Evolutionary conservation across 2,113 vertebrate species (phyloP), one percentile per base, ranked within the genome.

Genomic region (Meles meles): DNA sequence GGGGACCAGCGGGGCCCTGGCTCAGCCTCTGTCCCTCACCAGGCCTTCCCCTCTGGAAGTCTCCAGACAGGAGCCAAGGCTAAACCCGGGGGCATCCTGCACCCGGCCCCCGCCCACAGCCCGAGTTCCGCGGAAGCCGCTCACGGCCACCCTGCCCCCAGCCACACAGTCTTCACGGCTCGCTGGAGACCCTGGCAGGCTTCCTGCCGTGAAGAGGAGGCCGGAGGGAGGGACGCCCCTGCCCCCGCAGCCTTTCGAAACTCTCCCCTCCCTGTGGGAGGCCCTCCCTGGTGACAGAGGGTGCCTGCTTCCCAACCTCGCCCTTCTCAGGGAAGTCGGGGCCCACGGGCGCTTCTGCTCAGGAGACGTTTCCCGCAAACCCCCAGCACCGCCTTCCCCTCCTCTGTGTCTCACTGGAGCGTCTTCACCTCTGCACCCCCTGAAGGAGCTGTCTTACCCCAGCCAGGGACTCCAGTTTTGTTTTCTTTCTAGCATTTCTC

Each of bases 271-370:
- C 17, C 52, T 37, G n/a, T 20, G 34, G 11, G 9, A 37, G 65
- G 7, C 15, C 34, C 4, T 18, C 65, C 65, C 7, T 20, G 31
- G n/a, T 71, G 6, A 37, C 67, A 21, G 18, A 10, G 67, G n/a
- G n/a, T 2, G 18, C 11, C n/a, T 21, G 67, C n/a, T 37, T 37
- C 67, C n/a, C n/a, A 0, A 21, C 67, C 67, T 11, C n/a, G 0
- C n/a, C 67, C 67, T 37, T 21, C 18, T 71, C 67, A 18, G n/a
- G 8, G n/a, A 21, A 61, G 9, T 21, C n/a, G 4, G 4, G 21
- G 67, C 11, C 37, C 21, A 6, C 37, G 3, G 37, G 21, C 6
- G 21, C 71, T 72, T 42, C 71, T 39, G 37, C 71, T 72, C 21
- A 10, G 11, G 37, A 39, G 21, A 25, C n/a, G 1, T 17, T n/a